phyloP scores from a whole-genome alignment of 2,797 vertebrate species.

The Pangasius sanitwongsei region DNA sequence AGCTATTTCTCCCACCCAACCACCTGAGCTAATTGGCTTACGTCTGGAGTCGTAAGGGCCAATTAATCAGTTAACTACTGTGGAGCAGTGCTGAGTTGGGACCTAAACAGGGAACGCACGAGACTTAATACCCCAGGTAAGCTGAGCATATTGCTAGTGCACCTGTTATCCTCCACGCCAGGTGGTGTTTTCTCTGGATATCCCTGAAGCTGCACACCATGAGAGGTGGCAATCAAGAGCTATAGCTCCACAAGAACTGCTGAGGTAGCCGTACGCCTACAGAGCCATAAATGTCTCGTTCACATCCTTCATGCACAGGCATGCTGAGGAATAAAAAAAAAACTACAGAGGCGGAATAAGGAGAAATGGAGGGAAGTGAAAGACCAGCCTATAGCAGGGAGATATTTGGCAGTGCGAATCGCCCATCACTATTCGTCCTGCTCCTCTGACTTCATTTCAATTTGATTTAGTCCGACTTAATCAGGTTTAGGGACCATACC shows the following conservation, averaged over 20 bases:
- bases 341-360: conserved; percentile 30
- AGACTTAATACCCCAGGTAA: conserved; percentile 32
- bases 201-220: conserved; percentile 12
- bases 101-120: conserved; percentile 6
- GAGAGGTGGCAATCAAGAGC: conserved; percentile 5
- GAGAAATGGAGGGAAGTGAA: conserved; percentile 36
- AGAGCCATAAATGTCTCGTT: neutral
- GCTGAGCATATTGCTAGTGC: conserved; percentile 43
- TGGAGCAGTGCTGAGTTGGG: conserved; percentile 34
- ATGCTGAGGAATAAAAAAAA: neutral
- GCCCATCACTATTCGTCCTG: conserved; percentile 37
- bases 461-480: conserved; percentile 70
- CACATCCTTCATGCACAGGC: neutral
- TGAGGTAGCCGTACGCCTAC: neutral
- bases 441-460: conserved; percentile 66
- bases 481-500: conserved; percentile 68
- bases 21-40: conserved; percentile 33
- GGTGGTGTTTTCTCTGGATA: conserved; percentile 48
- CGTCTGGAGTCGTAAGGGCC: conserved; percentile 32
- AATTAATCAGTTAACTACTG: conserved; percentile 46
- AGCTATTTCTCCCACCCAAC: conserved; percentile 6
- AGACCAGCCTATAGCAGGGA: conserved; percentile 18
- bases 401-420: conserved; percentile 32
- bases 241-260: neutral
- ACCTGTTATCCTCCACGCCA: conserved; percentile 44